Evolutionary conservation across 2,113 vertebrate genomes (phyloP), one percentile per base, ranked within the genome.

Genomic region (Istiophorus platypterus): DNA sequence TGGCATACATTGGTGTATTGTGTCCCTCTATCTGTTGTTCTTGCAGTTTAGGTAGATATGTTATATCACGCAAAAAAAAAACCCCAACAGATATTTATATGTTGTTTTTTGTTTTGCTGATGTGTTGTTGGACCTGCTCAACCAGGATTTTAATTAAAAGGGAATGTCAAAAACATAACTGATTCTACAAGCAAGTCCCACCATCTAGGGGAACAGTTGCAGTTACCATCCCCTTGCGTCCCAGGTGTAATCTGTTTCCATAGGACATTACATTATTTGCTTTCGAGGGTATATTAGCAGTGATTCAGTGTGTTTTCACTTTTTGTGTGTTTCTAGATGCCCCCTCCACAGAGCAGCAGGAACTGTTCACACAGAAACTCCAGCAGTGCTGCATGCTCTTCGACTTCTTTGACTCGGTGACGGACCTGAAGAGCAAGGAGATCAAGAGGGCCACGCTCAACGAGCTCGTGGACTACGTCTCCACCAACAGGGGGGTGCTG

Each of bases 391-490:
- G 98, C 79, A 78, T 98, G 73, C 94, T 99, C 68, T 99, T 99
- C 71, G 98, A 99, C 95, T 99, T 99, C 94, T 92, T 97, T 89
- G 98, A 99, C 95, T 97, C 97, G 0, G 96, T 99, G 90, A 96
- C 95, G 26, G 98, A 99, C 94, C 94, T 99, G 91, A 99, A 97
- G 94, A 97, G 96, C 95, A 99, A 99, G 95, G 98, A 99, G 95
- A 96, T 99, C 86, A 99, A 99, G 93, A 96, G 98, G 94, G 98
- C 98, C 88, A 97, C 97, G 0, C 94, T 99, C 59, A 98, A 96
- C 76, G 98, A 99, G 93, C 94, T 99, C 73, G 97, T 99, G 93
- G 98, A 99, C 89, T 99, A 98, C 52, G 96, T 99, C 87, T 98
- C 98, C 87, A 98, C 97, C 91, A 98, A 97, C 94, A 96, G 98